Evolutionary conservation across 2,888 invertebrate genomes (phyloP).

Genomic region (Hanleya hanleyi): DNA sequence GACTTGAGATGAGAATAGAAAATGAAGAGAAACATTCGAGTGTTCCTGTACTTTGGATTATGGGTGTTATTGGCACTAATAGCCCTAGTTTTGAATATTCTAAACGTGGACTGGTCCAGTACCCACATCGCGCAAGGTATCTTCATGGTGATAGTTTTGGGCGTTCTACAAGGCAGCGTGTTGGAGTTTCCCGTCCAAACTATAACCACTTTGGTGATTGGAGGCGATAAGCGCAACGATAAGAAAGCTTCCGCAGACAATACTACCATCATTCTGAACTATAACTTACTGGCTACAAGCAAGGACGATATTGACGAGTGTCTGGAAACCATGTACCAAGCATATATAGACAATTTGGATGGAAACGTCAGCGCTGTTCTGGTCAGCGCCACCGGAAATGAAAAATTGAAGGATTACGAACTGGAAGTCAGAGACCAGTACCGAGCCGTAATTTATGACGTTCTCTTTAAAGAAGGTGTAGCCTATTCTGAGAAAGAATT

Average conservation of each 20-base stretch:
- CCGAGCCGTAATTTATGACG: conserved; percentile 53
- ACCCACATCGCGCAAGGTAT: conserved; percentile 55
- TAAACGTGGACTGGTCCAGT: conserved; percentile 59
- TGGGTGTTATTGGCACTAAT: conserved; percentile 54
- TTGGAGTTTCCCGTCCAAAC: conserved; percentile 40
- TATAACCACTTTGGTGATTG: conserved; percentile 29
- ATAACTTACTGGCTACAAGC: conserved; percentile 42
- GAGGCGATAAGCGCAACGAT: conserved; percentile 8
- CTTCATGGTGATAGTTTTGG: conserved; percentile 52
- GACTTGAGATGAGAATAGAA: no score
- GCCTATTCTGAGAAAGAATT: conserved; percentile 50
- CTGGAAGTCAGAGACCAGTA: conserved; percentile 45
- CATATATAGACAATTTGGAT: conserved; percentile 59
- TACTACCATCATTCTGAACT: conserved; percentile 39
- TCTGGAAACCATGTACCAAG: conserved; percentile 61
- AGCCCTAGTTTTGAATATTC: conserved; percentile 51
- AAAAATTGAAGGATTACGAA: conserved; percentile 44
- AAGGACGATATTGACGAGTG: conserved; percentile 62
- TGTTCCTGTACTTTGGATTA: conserved; percentile 52
- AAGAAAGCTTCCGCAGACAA: conserved; percentile 15
- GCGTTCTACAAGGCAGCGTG: conserved; percentile 57
- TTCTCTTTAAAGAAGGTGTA: conserved; percentile 55
- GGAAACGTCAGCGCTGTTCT: conserved; percentile 57
- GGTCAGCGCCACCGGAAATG: conserved; percentile 58
- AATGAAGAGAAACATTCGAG: conserved; percentile 49